These are phyloP conservation scores for Dichetophora obliterata DNA, from an alignment of 2,888 invertebrate species.

Conservation along the genomic window DNA sequence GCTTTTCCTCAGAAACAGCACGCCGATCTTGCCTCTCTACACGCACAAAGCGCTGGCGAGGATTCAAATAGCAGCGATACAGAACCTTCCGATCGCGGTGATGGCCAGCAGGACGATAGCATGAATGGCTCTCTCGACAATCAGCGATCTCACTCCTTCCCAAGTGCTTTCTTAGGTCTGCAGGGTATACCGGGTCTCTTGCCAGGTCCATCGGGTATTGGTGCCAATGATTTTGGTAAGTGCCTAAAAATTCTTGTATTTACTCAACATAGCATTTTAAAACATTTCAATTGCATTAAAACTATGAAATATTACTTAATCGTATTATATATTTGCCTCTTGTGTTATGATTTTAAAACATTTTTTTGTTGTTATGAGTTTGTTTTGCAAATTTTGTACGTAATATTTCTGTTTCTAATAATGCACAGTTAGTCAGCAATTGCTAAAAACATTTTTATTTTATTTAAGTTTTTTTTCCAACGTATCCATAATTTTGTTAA, in stretches of 20 bases:
- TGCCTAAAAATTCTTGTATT: slow-evolving; percentile 52
- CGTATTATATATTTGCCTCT: slow-evolving; percentile 42
- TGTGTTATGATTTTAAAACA: slow-evolving; percentile 11
- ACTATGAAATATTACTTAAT: neutral
- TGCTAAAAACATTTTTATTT: neutral
- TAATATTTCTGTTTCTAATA: neutral
- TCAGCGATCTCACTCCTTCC: slow-evolving; percentile 81
- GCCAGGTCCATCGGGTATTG: slow-evolving; percentile 89
- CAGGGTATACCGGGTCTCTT: slow-evolving; percentile 85
- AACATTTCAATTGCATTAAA: slow-evolving; percentile 20
- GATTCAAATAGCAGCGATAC: slow-evolving; percentile 89
- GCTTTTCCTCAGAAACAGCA: slow-evolving; percentile 69
- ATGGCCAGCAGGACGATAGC: slow-evolving; percentile 75
- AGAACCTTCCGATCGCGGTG: slow-evolving; percentile 78
- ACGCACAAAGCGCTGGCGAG: slow-evolving; percentile 82
- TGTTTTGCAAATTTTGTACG: slow-evolving; percentile 17
- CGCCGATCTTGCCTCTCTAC: slow-evolving; percentile 73
- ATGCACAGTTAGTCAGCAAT: neutral
- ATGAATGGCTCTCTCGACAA: slow-evolving; percentile 77
- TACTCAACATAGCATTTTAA: neutral
- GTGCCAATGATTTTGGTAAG: slow-evolving; percentile 87
- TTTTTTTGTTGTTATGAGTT: slow-evolving; percentile 10
- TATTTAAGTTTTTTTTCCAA: neutral
- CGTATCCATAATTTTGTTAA: neutral
- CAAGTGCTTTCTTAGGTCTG: slow-evolving; percentile 83